phyloP scores from a whole-genome alignment of 2,888 invertebrate species.

The Anodontia alba region DNA sequence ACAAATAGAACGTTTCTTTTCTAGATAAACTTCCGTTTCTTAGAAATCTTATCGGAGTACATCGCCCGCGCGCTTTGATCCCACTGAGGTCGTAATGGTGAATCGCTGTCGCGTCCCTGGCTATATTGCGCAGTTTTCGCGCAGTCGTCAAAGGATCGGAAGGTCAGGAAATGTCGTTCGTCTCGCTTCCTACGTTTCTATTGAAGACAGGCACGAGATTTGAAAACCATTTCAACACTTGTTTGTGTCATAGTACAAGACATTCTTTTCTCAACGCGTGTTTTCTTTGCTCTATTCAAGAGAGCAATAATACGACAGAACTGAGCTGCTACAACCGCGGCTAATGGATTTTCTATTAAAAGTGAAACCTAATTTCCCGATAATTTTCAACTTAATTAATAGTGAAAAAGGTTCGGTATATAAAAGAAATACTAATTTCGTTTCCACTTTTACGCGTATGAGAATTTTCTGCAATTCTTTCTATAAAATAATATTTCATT shows the following conservation, averaged over 20 bases:
- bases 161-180: conserved; percentile 45
- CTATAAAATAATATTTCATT: conserved; percentile 8
- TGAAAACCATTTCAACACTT: conserved; percentile 42
- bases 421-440: conserved; percentile 34
- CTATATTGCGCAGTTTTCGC: conserved; percentile 11
- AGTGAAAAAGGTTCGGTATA: conserved; percentile 52
- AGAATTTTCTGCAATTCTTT: conserved; percentile 2
- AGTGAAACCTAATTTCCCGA: conserved; percentile 60
- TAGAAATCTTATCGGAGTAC: conserved; percentile 34
- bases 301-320: conserved; percentile 18
- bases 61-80: conserved; percentile 14
- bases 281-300: conserved; percentile 43
- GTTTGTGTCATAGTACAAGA: conserved; percentile 58
- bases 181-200: conserved; percentile 52
- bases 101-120: conserved; percentile 12
- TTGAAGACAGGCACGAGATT: conserved; percentile 46
- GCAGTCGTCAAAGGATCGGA: conserved; percentile 40
- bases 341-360: conserved; percentile 64
- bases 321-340: conserved; percentile 26
- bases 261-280: conserved; percentile 52
- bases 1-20: conserved; percentile 47
- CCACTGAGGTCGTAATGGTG: neutral
- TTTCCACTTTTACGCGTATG: neutral
- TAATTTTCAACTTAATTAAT: conserved; percentile 62
- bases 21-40: conserved; percentile 57